Evolutionary conservation across 2,888 invertebrate genomes (phyloP), one percentile per base, ranked within the genome.

Genomic region (Tachina grossa): DNA sequence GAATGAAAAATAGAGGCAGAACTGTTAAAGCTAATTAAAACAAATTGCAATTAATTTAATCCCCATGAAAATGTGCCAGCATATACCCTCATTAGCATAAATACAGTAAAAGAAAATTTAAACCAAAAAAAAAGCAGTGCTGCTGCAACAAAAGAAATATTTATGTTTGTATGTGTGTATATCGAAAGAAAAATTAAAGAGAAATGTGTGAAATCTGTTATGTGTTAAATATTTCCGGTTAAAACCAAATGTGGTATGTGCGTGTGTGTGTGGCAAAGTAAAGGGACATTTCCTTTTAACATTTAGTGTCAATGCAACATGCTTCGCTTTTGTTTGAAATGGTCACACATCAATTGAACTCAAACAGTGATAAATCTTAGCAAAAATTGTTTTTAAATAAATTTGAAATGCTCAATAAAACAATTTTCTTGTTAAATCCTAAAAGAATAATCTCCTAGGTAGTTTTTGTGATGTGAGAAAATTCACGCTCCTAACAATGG

Each of bases 1-100:
- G n/a, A 53, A 72, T 22, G 39, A 61, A 47, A 72, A 65, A 65
- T 51, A 39, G 47, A 57, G 57, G 55, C 55, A 76, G 47, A 13
- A 82, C 57, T 69, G 65, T 72, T 77, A 72, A 84, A 81, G 51
- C 76, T 75, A 84, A 84, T 84, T 80, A 65, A 74, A 85, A 79
- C 82, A 85, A 85, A 82, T 85, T 85, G 78, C 78, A 82, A 82
- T 82, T 85, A 82, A 82, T 82, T 85, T 82, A 85, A 85, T 79
- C 82, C 57, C 63, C 57, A 63, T 61, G 78, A 75, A 74, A 77
- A 83, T 83, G 72, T 66, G 72, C 83, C 83, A 77, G 77, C 83
- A 78, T 85, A 78, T 75, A 78, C 74, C 81, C 78, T 85, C 78
- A 82, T 85, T 85, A 82, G 65, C 85, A 85, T 85, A 65, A 78